These are phyloP conservation scores for Drosophila crucigera DNA, from an alignment of 2,888 invertebrate species.

Conservation along the genomic window DNA sequence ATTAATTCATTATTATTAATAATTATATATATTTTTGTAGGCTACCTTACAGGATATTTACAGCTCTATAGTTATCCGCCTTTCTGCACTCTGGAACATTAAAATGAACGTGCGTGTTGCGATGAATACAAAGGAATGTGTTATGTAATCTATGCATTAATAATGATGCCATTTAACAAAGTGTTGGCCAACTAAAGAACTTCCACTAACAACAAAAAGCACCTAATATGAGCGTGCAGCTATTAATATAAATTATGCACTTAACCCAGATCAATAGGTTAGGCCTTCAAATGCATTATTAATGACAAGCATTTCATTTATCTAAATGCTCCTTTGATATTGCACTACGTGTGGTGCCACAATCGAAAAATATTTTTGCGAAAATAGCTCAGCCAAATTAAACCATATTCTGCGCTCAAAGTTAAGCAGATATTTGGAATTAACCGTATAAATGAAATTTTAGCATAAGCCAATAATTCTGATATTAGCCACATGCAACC, in stretches of 20 bases:
- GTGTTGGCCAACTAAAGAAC: slow-evolving; percentile 29
- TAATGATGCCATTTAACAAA: slow-evolving; percentile 47
- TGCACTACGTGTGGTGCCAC: neutral
- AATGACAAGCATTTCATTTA: neutral
- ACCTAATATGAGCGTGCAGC: neutral
- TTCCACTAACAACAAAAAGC: neutral
- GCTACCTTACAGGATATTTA: neutral
- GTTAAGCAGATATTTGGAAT: neutral
- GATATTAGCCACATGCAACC: neutral
- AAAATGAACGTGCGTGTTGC: slow-evolving; percentile 39
- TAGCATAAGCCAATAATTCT: neutral
- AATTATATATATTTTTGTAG: neutral
- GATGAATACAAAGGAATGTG: slow-evolving; percentile 19
- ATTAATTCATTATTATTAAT: neutral
- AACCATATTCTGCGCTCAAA: neutral
- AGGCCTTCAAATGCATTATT: slow-evolving; percentile 5
- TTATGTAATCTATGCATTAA: slow-evolving; percentile 42
- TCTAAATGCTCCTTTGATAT: neutral
- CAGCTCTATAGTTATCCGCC: slow-evolving; percentile 1
- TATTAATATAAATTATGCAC: slow-evolving; percentile 17
- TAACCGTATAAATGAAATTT: neutral
- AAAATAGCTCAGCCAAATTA: neutral
- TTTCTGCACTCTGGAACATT: slow-evolving; percentile 26
- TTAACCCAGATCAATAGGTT: neutral
- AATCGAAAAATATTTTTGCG: neutral